Conservation (phyloP, 2,113 vertebrate genomes). For the Panthera leo region DNA sequence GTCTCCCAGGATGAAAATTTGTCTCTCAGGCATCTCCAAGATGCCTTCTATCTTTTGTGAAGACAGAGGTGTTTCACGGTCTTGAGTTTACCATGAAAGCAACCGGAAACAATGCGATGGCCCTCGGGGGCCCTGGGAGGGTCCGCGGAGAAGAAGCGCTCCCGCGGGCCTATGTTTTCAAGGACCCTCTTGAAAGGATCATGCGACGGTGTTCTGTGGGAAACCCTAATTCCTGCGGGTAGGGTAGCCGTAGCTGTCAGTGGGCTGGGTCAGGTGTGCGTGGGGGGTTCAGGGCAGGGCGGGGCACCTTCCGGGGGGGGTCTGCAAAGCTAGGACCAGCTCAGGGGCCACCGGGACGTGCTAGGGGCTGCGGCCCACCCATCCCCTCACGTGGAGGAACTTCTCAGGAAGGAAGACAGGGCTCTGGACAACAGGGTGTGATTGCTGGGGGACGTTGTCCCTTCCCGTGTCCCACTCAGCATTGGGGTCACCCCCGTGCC, state of each 20-base stretch:
- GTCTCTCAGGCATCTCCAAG: neutral
- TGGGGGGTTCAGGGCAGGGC: neutral
- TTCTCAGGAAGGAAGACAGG: neutral
- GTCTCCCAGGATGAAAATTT: neutral
- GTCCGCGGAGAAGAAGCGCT: neutral
- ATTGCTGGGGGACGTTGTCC: neutral
- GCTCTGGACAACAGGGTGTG: rapidly evolving
- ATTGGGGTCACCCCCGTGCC: neutral
- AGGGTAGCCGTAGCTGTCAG: neutral
- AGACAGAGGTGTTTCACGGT: neutral
- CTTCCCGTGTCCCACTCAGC: neutral
- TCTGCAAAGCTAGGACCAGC: neutral
- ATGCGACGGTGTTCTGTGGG: neutral
- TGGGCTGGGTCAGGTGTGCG: neutral
- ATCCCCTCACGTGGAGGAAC: neutral
- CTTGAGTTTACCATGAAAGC: neutral
- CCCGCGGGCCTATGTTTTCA: neutral
- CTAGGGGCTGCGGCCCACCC: too few species aligned
- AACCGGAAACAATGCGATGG: neutral
- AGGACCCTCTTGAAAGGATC: neutral
- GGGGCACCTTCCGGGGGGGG: neutral
- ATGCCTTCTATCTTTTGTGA: neutral
- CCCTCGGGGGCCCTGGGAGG: neutral
- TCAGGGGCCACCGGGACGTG: rapidly evolving
- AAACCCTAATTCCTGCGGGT: neutral